Evolutionary conservation across 1,140 invertebrate genomes (phyloP), one percentile per base, ranked within the genome.

Genomic region (Drosophila lacteicornis): DNA sequence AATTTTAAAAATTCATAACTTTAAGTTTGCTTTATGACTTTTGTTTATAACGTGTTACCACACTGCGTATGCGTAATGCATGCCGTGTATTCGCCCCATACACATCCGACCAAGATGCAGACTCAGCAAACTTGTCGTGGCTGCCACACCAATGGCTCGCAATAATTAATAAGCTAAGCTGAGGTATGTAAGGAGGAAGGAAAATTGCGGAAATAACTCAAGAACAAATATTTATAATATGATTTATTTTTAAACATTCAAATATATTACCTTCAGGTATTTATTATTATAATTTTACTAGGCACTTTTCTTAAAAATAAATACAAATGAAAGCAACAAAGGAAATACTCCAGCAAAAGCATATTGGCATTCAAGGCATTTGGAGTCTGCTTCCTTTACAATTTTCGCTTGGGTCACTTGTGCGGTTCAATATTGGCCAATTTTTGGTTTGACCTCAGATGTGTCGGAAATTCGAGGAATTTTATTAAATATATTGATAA

Each of bases 1-100:
- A 79, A 90, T 90, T 90, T 90, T 75, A 90, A 76, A 78, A 90
- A 90, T 90, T 85, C 86, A 90, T 90, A 90, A 90, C 81, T 82
- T 90, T 76, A 90, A 90, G 82, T 85, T 90, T 85, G 86, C 81
- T 80, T 76, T 82, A 80, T 82, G 85, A 84, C 80, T 87, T 79
- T 82, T 87, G 80, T 88, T 87, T 79, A 87, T 75, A 78, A 58
- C 50, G 69, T 79, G 69, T 67, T 76, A 76, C 75, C 80, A 73
- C 82, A 62, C 61, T 76, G 79, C 82, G 70, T 81, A 82, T 82
- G 81, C 86, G 81, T 83, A 70, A 68, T 73, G 55, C 74, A 62
- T 58, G 59, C 56, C 45, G 56, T 71, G 50, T 49, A 85, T 46
- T 22, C 47, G 38, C 19, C 22, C 17, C 43, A 1, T 11, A 19